A percentile compares a stretch with the other conserved stretches of the same genome.
Evolutionary conservation across 2,888 invertebrate species (phyloP).

Genomic region (Mimumesa dahlbomi): DNA sequence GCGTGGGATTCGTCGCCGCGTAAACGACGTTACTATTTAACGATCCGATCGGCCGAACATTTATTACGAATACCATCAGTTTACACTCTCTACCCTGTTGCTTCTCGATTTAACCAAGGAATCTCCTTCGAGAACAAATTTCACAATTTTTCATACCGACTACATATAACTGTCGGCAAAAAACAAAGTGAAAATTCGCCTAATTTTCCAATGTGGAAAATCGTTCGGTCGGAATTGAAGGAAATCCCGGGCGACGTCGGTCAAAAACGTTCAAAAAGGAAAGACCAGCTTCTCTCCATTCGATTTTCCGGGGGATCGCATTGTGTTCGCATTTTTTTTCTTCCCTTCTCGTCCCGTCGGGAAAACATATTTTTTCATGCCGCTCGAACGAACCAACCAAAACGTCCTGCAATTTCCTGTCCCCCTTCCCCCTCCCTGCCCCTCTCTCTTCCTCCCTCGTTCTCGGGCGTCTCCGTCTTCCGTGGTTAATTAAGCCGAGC

Average conservation of each 20-base stretch:
- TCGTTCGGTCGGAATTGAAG: not conserved
- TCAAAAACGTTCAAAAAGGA: too few relatives aligned
- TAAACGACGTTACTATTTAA: not conserved
- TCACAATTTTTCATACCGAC: too few relatives aligned
- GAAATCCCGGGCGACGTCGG: too few relatives aligned
- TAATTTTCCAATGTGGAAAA: not conserved
- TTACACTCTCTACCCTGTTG: too few relatives aligned
- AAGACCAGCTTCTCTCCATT: too few relatives aligned
- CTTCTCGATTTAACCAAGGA: too few relatives aligned
- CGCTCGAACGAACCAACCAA: constrained; percentile 39
- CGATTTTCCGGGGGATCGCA: constrained; percentile 56
- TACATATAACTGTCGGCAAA: too few relatives aligned
- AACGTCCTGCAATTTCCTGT: constrained; percentile 41
- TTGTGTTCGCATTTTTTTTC: not conserved
- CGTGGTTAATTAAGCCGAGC: constrained; percentile 73
- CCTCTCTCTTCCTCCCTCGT: too few relatives aligned
- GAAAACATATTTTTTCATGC: constrained; percentile 52
- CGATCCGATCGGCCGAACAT: not conserved
- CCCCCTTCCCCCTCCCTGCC: constrained; percentile 6
- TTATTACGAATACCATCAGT: not conserved
- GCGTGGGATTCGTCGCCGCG: not conserved
- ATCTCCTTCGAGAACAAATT: too few relatives aligned
- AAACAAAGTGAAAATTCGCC: not conserved
- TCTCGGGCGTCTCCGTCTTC: constrained; percentile 26
- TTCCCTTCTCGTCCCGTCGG: not conserved